Evolutionary conservation across 2,888 invertebrate species (phyloP), one percentile per base, ranked within the genome.

Genomic region (Melieria picta): DNA sequence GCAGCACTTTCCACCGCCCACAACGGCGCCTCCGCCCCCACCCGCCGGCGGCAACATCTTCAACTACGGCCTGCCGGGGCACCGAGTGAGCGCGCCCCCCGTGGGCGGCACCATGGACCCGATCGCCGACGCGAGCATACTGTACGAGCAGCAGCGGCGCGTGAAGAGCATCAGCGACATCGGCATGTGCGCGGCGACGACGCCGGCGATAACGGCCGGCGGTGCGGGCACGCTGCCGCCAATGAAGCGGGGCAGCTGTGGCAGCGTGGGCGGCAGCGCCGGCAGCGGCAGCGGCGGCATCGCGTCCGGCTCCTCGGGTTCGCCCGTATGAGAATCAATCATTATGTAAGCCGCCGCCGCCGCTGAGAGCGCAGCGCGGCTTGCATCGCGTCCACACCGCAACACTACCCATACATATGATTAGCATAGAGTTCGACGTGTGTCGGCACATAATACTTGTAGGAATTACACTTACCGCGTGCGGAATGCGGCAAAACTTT

Each of bases 131-230:
- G 71, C 82, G 1, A 80, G 82, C 61, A 77, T 85, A 47, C 77
- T 84, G 42, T 86, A 85, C 65, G 85, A 84, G 72, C 84, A 86
- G 75, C 86, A 84, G 73, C 79, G 86, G 42, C 85, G 87, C 16
- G 86, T 87, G 69, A 87, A 87, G 75, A 86, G 86, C 76, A 87
- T 87, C 74, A 86, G 85, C 75, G 87, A 87, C 77, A 87, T 87
- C 50, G 86, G 86, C 43, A 82, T 85, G 57, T 80, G 86, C 60
- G 79, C 80, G 6, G 11, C 67, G 43, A 30, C 67, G 13, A 50
- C 67, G 61, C 45, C 67, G 42, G 13, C 52, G 11, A 70, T 57
- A 13, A 64, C 58, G 13, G 11, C 50, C 60, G 64, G 69, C 56
- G 56, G 56, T 48, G 55, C 48, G n/a, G 55, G 69, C 46, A 69